Base-by-base conservation (phyloP, 2,113 vertebrate genomes). In the Gracilinanus agilis region DNA sequence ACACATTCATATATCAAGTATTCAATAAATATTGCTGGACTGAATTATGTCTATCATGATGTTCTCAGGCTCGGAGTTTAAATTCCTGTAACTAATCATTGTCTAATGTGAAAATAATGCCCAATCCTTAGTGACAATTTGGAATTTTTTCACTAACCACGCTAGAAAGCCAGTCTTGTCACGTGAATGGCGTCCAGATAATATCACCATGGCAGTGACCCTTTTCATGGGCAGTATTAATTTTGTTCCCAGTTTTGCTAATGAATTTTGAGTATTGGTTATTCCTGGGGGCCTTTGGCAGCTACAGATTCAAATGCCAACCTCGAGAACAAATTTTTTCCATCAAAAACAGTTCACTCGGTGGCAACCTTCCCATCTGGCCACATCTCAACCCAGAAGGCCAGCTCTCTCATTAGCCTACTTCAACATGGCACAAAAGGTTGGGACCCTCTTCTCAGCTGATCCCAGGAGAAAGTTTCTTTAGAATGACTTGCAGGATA, bases 181-280 rank as follows among this genome's bases (percentile, higher is more conserved):
- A 55, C 67, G 55, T 21, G 91, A 92, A 83, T 12, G 0, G 44
- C 16, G 58, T 88, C 97, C 95, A 96, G 53, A 89, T 90, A 40
- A 29, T 25, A 0, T n/a, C 58, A 9, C 0, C 90, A 75, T 90
- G 90, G 95, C 88, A 92, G n/a, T 9, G 75, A 25, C 54, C 95
- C 58, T 83, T 95, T 90, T 54, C 24, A 16, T 54, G 83, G 89
- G 61, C 40, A 75, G 88, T 9, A 96, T 75, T 92, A 94, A 91
- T 90, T 93, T 97, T 90, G 91, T 97, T 94, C 88, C 95, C 95
- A 96, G 88, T 53, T 94, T 96, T 97, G 95, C 67, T 96, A 40
- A 88, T 89, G 0, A 49, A 88, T 53, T 92, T 95, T 96, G 94
- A 91, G 49, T n/a, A 88, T 53, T 89, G 61, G 83, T 92, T 90